Percentiles rank a stretch among this genome's conserved stretches.
phyloP scores from a whole-genome alignment of 2,113 vertebrate genomes.

The Sialia sialis region DNA sequence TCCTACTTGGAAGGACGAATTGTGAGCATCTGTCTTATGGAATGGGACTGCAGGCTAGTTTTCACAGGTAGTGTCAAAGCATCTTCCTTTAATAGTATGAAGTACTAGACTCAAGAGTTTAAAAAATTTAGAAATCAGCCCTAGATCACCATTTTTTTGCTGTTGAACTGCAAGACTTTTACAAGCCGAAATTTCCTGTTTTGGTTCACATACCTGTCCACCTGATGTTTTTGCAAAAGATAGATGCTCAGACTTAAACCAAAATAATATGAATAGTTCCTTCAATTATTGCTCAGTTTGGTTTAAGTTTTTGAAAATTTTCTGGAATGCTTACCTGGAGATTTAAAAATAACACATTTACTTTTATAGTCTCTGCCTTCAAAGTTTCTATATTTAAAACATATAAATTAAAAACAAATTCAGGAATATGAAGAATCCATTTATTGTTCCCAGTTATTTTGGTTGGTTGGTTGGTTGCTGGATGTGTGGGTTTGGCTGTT shows the following conservation, averaged over 20 bases:
- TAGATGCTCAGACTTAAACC: not conserved
- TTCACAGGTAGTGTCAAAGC: not conserved
- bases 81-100: not conserved
- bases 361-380: not conserved
- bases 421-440: not conserved
- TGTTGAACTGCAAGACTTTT: not conserved
- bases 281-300: not conserved
- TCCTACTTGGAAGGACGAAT: not conserved
- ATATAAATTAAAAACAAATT: not conserved
- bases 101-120: not conserved
- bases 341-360: not conserved
- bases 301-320: not conserved
- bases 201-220: not conserved
- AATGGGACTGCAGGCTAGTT: not conserved
- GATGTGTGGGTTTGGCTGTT: not conserved
- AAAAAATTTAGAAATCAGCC: not conserved
- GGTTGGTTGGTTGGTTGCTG: rapidly evolving
- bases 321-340: not conserved
- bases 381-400: not conserved
- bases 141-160: not conserved
- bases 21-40: not conserved
- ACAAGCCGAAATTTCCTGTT: not conserved
- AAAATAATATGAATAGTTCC: not conserved
- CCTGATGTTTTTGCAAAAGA: not conserved
- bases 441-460: not conserved